Base-by-base conservation (phyloP, 2,113 vertebrate species). In the Callopanchax toddi region DNA sequence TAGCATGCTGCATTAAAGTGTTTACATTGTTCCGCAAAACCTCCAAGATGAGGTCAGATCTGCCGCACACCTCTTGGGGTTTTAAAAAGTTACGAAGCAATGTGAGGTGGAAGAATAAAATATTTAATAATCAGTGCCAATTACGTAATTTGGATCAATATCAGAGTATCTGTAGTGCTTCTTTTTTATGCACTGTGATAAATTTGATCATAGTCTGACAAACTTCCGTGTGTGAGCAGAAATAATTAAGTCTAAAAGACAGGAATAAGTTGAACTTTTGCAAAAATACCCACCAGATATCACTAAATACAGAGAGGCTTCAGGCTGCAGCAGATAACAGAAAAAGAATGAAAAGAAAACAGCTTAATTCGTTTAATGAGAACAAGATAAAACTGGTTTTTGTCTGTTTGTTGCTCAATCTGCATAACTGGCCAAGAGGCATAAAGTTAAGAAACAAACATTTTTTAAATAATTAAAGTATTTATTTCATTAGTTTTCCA, bases 21-120 rank as follows among this genome's bases (percentile, higher is more conserved):
- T 83, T 84, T 49, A 71, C 51, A 74, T 66, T 70, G 64, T 77
- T 75, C 59, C 25, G 52, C 11, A n/a, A 56, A 67, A 78, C 54
- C 39, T 49, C 16, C 1, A 60, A 26, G 13, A 65, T 44, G 43
- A 76, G 61, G 45, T 50, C 64, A 50, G 62, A 55, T 21, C 37
- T 45, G 26, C 17, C 13, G 42, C 29, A 1, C 12, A 58, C 63
- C 5, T 50, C 45, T 13, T 22, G 25, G 54, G 48, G 42, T 69
- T 67, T 63, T 48, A 9, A 63, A 68, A 67, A 57, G 62, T 61
- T 51, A 52, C 10, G n/a, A 39, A 23, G 52, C 36, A n/a, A 29
- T 11, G n/a, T 3, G 6, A 12, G 12, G 29, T 3, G 16, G 23
- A 11, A 17, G 8, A 56, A 54, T n/a, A n/a, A 52, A 22, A 37